Percentiles rank a stretch among this genome's conserved stretches.
Evolutionary conservation across 2,113 vertebrate genomes (phyloP).

Genomic region (Mormyrus lacerda): DNA sequence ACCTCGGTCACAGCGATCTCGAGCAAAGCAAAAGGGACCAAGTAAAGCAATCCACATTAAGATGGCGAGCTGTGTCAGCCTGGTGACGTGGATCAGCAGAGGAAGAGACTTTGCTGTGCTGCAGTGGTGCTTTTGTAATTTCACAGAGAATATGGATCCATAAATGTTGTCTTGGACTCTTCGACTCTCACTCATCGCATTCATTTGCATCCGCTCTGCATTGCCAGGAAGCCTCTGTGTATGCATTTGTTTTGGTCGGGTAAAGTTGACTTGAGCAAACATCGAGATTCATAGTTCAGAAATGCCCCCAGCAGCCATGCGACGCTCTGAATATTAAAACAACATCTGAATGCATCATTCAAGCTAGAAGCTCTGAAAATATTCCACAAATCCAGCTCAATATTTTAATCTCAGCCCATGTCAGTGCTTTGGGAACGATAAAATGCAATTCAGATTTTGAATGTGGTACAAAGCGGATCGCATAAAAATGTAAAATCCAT

Average conservation of each 20-base stretch:
- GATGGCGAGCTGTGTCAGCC: neutral
- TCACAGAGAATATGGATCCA: neutral
- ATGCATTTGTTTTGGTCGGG: neutral
- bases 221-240: neutral
- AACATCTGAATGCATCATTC: neutral
- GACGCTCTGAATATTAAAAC: neutral
- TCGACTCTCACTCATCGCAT: neutral
- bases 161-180: neutral
- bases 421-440: neutral
- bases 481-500: conserved; percentile 7
- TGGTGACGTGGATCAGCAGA: neutral
- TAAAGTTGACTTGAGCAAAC: neutral
- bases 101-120: too few species aligned
- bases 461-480: neutral
- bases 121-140: neutral
- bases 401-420: neutral
- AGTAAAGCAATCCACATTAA: neutral
- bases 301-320: neutral
- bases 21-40: neutral
- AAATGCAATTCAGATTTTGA: conserved; percentile 3
- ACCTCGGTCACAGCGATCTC: neutral
- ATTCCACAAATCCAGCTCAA: neutral
- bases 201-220: neutral
- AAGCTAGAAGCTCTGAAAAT: neutral
- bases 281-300: neutral